These are phyloP conservation scores for Hippocampus zosterae DNA, from an alignment of 2,113 vertebrate species.

Conservation along the genomic window DNA sequence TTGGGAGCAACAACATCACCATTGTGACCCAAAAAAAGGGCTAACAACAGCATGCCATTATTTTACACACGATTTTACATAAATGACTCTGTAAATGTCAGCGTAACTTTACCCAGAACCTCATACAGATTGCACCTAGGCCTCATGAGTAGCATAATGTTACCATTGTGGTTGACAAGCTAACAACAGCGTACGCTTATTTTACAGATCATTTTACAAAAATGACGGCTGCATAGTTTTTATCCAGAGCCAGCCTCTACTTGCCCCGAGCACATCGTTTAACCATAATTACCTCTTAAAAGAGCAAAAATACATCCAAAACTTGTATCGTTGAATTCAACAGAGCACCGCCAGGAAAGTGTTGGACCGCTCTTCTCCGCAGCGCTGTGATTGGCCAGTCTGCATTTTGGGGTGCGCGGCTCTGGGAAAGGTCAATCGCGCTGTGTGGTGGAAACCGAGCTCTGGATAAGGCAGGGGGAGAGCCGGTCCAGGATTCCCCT, in stretches of 20 bases:
- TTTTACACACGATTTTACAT: not conserved
- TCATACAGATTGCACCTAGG: not conserved
- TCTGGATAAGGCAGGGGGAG: not conserved
- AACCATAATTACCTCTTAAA: constrained; percentile 5
- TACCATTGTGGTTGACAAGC: constrained; percentile 1
- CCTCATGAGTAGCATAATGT: constrained; percentile 4
- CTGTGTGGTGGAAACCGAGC: not conserved
- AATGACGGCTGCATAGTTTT: not conserved
- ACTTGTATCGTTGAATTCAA: not conserved
- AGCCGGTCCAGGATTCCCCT: not conserved
- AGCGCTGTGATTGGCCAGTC: not conserved
- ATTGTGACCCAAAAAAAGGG: not conserved
- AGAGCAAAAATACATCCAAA: not conserved
- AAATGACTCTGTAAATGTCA: not conserved
- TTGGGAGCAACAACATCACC: not conserved
- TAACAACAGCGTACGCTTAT: not conserved
- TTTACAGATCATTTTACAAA: constrained; percentile 2
- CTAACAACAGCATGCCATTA: not conserved
- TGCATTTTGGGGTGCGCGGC: not conserved
- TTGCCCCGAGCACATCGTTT: constrained; percentile 2
- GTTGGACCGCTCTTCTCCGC: not conserved
- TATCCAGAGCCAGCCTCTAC: not conserved
- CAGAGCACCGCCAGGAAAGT: constrained; percentile 3
- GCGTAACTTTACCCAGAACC: not conserved
- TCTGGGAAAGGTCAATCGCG: not conserved